Conservation (phyloP, 2,113 vertebrate genomes). For the Fregata magnificens region DNA sequence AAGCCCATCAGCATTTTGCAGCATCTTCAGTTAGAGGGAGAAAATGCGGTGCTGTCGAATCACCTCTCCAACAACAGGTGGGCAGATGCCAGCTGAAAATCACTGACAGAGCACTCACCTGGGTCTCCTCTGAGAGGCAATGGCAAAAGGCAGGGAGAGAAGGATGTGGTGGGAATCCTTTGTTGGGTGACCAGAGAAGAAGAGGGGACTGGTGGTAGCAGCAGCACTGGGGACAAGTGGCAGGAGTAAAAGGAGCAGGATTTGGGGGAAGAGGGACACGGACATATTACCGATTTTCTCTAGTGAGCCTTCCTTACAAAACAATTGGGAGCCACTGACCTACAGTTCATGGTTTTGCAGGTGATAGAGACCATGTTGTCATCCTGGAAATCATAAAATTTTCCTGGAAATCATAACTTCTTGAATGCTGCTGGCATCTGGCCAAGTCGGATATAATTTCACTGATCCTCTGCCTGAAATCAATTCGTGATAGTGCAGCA, state of each 20-base stretch:
- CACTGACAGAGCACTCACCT: background rate
- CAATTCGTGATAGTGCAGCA: background rate
- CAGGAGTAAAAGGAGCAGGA: background rate
- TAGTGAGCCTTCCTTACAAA: background rate
- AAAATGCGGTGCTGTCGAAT: accelerated
- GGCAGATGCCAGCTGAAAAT: background rate
- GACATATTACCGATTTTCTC: background rate
- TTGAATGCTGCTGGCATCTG: background rate
- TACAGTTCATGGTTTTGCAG: background rate
- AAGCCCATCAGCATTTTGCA: background rate
- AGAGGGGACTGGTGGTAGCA: background rate
- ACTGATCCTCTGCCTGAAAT: background rate
- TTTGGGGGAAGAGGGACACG: background rate
- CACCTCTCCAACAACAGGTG: background rate
- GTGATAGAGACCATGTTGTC: background rate
- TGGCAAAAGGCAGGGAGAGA: background rate
- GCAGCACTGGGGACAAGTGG: background rate
- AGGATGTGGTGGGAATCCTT: background rate
- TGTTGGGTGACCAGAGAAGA: background rate
- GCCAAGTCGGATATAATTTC: background rate
- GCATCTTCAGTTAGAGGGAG: background rate
- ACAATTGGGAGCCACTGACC: background rate
- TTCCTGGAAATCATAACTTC: background rate
- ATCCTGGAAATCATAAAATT: background rate
- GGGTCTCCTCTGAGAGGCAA: background rate